Base-by-base conservation (phyloP, 2,888 invertebrate genomes). In the Dolichomitus sp. region DNA sequence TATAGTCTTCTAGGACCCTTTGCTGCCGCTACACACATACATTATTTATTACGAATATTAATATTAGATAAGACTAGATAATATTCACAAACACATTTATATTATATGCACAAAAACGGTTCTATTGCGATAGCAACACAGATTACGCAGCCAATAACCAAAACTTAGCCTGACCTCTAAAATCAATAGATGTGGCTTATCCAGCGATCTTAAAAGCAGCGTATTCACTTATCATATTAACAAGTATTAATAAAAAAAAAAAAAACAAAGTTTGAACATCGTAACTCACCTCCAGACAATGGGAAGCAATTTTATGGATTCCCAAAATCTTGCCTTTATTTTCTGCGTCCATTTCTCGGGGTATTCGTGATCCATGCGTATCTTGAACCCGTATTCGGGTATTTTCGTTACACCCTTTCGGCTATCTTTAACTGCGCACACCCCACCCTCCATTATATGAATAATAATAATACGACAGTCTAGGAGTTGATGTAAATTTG, bases 331-430 rank as follows among this genome's bases (percentile, higher is more conserved):
- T 9, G 97, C 96, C 83, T 94, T 94, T 50, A 96, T 93, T 86
- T 95, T 94, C 91, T 97, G 97, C 86, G 95, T 95, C 92, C 97
- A 96, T 92, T 95, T 96, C 89, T 97, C 95, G 0, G 97, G 96
- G 94, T 96, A 97, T 85, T 95, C 95, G 94, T 97, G 97, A 93
- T 97, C 95, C 87, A 98, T 94, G 86, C 95, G 95, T n/a, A 97
- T 94, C 93, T 97, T 97, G 85, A 97, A 95, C 12, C 97, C 97
- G 90, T 95, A 96, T 83, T 95, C 95, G 17, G 97, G 96, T 81
- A 95, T 92, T 37, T 92, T 91, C n/a, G 80, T 87, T 19, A 83
- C 57, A 11, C 11, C 30, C 37, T 72, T 30, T 27, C 57, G n/a
- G 12, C 45, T 45, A 14, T 65, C 37, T 42, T 27, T 52, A 7